Base-by-base conservation (phyloP, 2,888 invertebrate species). In the Hirtodrosophila confusa region DNA sequence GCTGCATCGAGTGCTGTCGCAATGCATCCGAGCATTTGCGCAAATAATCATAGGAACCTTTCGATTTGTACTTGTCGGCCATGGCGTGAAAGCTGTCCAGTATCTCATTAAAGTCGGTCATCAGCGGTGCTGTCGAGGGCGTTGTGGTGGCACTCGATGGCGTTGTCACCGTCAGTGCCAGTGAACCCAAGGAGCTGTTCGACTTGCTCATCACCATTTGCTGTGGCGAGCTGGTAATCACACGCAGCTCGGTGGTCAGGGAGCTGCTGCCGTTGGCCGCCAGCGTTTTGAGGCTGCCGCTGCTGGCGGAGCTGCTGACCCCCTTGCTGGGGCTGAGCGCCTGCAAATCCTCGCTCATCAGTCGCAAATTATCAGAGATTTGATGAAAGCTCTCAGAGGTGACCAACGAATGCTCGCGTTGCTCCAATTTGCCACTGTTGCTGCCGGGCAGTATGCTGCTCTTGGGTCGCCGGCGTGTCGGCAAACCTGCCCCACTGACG, bases 21-120 rank as follows among this genome's bases (percentile, higher is more conserved):
- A 92, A 75, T 7, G 92, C 91, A 40, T 92, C 92, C 3, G 92
- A 92, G 55, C 92, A 92, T 67, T 91, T 91, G 54, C 90, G 91
- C 63, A 92, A 85, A 73, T 91, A 92, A 50, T 92, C 92, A 54
- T 91, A 88, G 79, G 91, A 91, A 85, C 90, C 91, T 78, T 89
- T 90, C 61, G 90, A 88, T 88, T 91, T 91, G 78, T 91, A 91
- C 82, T 90, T 90, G 53, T 91, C 91, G 54, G 91, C 91, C 89
- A 92, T 89, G 73, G 90, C 90, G 67, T 92, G 91, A 64, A 92
- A 92, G 63, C 91, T 91, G 56, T 92, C 92, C 55, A 92, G 61
- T 11, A 92, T 92, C 75, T 91, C 91, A 77, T 92, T 91, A 51
- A 91, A 91, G 66, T 91, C 91, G 17, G 89, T 89, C 62, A 88